phyloP scores from a whole-genome alignment of 1,140 invertebrate genomes.

The Pogonognathellus flavescens region DNA sequence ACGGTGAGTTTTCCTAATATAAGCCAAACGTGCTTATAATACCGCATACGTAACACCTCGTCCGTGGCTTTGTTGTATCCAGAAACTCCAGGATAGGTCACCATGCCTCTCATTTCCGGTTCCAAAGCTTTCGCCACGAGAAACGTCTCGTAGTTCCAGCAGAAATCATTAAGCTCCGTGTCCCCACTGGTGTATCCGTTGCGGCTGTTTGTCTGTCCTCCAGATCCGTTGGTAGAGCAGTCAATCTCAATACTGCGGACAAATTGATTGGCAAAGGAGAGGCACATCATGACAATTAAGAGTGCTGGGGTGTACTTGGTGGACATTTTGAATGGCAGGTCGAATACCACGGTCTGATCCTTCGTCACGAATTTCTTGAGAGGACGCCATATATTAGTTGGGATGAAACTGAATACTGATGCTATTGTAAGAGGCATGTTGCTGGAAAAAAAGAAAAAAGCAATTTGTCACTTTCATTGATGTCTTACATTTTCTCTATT shows the following conservation, averaged over 20 bases:
- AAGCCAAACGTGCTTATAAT: slow-evolving; percentile 59
- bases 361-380: slow-evolving; percentile 56
- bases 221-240: slow-evolving; percentile 14
- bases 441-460: background rate
- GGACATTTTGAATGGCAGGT: slow-evolving; percentile 55
- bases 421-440: slow-evolving; percentile 53
- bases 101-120: slow-evolving; percentile 52
- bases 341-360: slow-evolving; percentile 43
- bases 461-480: background rate
- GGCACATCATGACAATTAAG: slow-evolving; percentile 53
- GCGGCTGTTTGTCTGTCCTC: background rate
- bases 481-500: too few relatives aligned
- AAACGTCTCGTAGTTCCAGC: slow-evolving; percentile 60
- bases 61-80: slow-evolving; percentile 48
- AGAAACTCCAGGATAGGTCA: slow-evolving; percentile 57
- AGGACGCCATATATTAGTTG: slow-evolving; percentile 53
- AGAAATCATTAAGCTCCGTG: slow-evolving; percentile 56
- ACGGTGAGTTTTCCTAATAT: slow-evolving; percentile 53
- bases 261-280: slow-evolving; percentile 58
- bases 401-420: slow-evolving; percentile 51
- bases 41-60: slow-evolving; percentile 43
- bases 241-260: slow-evolving; percentile 56
- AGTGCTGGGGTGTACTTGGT: slow-evolving; percentile 59
- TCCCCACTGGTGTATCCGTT: slow-evolving; percentile 39
- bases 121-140: slow-evolving; percentile 54